Conservation (phyloP, 1,140 invertebrate species). For the Drosophila yakuba region DNA sequence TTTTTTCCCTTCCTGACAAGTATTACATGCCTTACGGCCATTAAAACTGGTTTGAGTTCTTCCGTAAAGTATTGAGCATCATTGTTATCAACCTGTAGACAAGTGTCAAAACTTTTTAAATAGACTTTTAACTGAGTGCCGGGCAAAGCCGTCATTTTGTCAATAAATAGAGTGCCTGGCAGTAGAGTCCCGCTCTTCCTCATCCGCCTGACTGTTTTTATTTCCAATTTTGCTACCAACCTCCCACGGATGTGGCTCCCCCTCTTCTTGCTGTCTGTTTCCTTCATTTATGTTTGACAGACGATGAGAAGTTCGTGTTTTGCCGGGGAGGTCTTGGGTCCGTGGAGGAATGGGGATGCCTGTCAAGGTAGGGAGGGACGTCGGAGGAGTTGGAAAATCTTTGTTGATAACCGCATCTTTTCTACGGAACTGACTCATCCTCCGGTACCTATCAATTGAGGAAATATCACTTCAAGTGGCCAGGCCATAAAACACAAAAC, state of each 20-base stretch:
- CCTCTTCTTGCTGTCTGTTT: slow-evolving; percentile 3
- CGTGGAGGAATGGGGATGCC: not conserved
- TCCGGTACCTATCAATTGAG: slow-evolving; percentile 59
- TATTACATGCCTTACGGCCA: too few species aligned
- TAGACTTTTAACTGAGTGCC: not conserved
- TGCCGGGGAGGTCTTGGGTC: slow-evolving; percentile 23
- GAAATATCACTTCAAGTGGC: slow-evolving; percentile 73
- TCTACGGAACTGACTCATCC: slow-evolving; percentile 30
- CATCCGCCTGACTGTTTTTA: slow-evolving; percentile 23
- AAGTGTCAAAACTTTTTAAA: slow-evolving; percentile 33
- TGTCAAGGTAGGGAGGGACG: slow-evolving; percentile 7
- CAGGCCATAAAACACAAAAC: slow-evolving; percentile 67
- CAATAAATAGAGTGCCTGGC: slow-evolving; percentile 58
- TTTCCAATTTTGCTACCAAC: slow-evolving; percentile 1
- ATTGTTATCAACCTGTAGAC: slow-evolving; percentile 6
- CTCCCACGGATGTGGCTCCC: slow-evolving; percentile 14
- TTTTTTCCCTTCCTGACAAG: too few species aligned
- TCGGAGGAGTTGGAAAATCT: slow-evolving; percentile 51
- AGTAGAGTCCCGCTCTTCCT: slow-evolving; percentile 19
- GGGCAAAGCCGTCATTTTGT: slow-evolving; percentile 49
- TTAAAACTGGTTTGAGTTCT: not conserved
- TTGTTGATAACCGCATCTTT: slow-evolving; percentile 60
- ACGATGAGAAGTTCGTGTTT: slow-evolving; percentile 71
- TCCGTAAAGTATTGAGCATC: not conserved
- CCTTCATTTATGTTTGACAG: slow-evolving; percentile 61